Conservation (phyloP, 2,797 vertebrate species). For the Ctenopoma multispine region DNA sequence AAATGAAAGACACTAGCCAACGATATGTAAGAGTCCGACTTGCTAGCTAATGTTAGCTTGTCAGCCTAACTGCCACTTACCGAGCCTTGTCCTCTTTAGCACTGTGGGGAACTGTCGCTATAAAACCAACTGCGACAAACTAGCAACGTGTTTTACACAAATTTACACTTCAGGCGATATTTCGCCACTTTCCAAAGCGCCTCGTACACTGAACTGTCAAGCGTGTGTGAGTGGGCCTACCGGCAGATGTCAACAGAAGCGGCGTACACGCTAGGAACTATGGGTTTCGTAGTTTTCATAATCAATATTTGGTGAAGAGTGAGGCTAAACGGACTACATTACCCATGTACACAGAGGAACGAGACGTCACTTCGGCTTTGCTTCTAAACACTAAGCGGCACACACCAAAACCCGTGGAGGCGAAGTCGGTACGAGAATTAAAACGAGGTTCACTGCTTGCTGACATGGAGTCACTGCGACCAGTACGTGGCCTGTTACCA, state of each 20-base stretch:
- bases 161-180: background rate
- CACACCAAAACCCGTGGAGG: background rate
- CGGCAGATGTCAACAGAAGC: slow-evolving; percentile 51
- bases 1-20: background rate
- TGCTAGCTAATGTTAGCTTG: slow-evolving; percentile 46
- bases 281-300: slow-evolving; percentile 72
- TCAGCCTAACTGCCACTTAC: background rate
- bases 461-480: too few species aligned
- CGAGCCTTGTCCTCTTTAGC: background rate
- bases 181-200: slow-evolving; percentile 2
- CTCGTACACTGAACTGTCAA: slow-evolving; percentile 47
- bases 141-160: fast-evolving
- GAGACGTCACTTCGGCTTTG: background rate
- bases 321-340: slow-evolving; percentile 63
- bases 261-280: background rate
- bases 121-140: fast-evolving
- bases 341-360: slow-evolving; percentile 10
- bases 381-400: background rate
- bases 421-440: background rate
- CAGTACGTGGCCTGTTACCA: too few species aligned
- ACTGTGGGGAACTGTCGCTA: background rate
- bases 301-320: fast-evolving
- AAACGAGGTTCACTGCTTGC: background rate
- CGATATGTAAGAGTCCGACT: background rate
- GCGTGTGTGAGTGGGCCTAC: slow-evolving; percentile 2